Conservation (phyloP, 30 jellyfish, hydroid and myxozoan species). For the Aurelia aurita region DNA sequence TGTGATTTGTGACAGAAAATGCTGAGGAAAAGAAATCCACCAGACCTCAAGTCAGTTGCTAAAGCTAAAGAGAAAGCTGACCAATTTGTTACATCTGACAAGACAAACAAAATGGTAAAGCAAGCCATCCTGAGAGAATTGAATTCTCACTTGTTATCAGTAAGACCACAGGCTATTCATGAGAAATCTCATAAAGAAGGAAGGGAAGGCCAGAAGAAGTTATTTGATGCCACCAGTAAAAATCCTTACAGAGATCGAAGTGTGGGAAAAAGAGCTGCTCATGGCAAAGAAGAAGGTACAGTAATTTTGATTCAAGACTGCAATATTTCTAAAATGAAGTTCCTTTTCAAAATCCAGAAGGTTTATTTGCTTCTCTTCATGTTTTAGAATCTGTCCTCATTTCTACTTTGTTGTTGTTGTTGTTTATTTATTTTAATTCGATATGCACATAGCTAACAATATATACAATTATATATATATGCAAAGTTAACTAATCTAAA, state of each 20-base stretch:
- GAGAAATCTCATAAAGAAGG: neutral
- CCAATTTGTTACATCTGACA: constrained; percentile 26
- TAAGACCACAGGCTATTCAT: constrained; percentile 48
- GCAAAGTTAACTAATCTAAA: too few species aligned
- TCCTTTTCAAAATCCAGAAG: too few species aligned
- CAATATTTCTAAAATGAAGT: too few species aligned
- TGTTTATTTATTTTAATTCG: too few species aligned
- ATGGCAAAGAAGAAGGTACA: too few species aligned
- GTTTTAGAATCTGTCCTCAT: too few species aligned
- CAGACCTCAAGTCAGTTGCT: constrained; percentile 51
- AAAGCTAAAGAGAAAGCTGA: constrained; percentile 34
- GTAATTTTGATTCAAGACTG: too few species aligned
- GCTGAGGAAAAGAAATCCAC: constrained; percentile 10
- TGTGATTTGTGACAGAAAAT: neutral
- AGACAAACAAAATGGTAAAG: constrained; percentile 39
- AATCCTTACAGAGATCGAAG: constrained; percentile 2
- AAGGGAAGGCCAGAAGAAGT: neutral
- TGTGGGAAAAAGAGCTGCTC: too few species aligned
- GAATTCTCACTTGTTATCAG: constrained; percentile 55
- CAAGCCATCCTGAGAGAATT: constrained; percentile 50
- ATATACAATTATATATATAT: too few species aligned
- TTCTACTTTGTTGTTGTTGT: too few species aligned
- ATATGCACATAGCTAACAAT: too few species aligned
- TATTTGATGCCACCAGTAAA: neutral
- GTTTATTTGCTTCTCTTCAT: too few species aligned